Conservation (phyloP, 2,888 invertebrate species). For the Noctuana brunneofusca region DNA sequence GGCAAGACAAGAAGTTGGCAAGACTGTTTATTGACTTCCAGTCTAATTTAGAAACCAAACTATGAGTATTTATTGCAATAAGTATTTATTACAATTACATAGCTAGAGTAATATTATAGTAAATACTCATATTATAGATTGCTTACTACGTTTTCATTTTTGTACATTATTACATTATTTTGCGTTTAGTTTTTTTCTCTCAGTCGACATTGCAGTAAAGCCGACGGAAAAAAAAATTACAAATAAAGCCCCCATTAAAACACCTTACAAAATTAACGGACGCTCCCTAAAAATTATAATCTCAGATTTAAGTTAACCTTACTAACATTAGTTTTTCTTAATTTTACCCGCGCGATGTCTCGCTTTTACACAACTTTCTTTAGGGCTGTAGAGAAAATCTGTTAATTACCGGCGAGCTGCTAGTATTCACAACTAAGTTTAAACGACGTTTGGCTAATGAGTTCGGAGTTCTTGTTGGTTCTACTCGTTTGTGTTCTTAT, state of each 20-base stretch:
- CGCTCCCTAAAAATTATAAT: too few species aligned
- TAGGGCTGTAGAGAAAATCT: slow-evolving; percentile 16
- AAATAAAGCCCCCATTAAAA: too few species aligned
- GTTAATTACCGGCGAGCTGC: slow-evolving; percentile 29
- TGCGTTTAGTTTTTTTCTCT: too few species aligned
- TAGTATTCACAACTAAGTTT: slow-evolving; percentile 34
- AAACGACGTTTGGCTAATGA: slow-evolving; percentile 36
- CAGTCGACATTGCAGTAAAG: too few species aligned
- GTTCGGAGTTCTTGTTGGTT: slow-evolving; percentile 27
- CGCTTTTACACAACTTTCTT: slow-evolving; percentile 18
- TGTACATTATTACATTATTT: too few species aligned
- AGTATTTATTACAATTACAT: background rate
- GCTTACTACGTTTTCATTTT: too few species aligned
- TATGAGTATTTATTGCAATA: background rate
- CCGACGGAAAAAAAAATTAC: too few species aligned
- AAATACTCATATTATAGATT: too few species aligned
- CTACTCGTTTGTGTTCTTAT: slow-evolving; percentile 49
- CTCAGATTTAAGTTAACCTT: too few species aligned
- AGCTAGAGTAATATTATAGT: too few species aligned
- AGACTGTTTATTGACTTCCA: slow-evolving; percentile 17
- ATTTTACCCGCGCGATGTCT: background rate
- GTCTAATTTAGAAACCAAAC: slow-evolving; percentile 1
- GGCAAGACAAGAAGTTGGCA: slow-evolving; percentile 7
- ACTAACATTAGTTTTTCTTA: too few species aligned
- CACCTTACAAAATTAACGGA: too few species aligned